Conservation (phyloP, 2,113 vertebrate species). For the Dromiciops gliroides region DNA sequence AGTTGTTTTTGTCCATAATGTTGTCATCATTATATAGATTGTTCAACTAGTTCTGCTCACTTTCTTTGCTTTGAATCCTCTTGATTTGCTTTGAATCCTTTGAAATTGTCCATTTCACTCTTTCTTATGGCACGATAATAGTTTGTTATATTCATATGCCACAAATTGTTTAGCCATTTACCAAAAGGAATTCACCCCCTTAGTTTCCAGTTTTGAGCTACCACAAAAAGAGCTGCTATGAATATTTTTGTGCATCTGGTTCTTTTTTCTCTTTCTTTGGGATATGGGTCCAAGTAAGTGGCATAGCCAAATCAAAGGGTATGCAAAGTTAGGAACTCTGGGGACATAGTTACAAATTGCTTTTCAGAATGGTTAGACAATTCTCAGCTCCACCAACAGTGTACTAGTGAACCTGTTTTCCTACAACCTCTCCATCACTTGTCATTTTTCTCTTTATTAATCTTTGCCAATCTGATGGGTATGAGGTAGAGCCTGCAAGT, state of each 20-base stretch:
- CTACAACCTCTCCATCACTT: background rate
- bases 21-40: background rate
- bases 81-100: background rate
- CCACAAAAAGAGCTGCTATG: background rate
- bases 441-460: background rate
- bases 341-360: background rate
- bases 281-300: background rate
- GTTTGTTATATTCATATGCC: background rate
- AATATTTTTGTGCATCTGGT: background rate
- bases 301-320: background rate
- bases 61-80: background rate
- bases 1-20: background rate
- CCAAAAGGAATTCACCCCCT: background rate
- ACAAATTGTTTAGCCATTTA: background rate
- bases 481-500: background rate
- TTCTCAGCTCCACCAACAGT: background rate
- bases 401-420: background rate
- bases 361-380: background rate
- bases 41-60: background rate
- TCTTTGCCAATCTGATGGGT: background rate
- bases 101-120: background rate
- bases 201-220: background rate
- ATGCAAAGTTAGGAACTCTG: background rate
- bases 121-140: background rate
- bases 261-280: background rate